Base-by-base conservation (phyloP, 2,113 vertebrate species). In the Mustela lutreola region DNA sequence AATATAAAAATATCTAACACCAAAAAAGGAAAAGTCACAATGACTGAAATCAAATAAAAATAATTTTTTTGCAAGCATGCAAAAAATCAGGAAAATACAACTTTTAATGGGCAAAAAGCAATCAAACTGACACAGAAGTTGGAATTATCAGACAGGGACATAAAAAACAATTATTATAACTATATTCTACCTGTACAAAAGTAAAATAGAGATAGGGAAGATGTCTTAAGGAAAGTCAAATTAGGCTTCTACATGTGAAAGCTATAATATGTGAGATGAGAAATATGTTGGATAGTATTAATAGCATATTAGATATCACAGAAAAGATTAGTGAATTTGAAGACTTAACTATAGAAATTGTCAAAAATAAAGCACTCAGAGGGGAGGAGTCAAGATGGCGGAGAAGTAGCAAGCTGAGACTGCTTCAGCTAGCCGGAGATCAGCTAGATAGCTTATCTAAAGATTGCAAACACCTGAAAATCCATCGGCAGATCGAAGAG, bases 251-350 rank as follows among this genome's bases (percentile, higher is more conserved):
- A 75, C 65, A 73, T 24, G 24, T 82, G 19, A 88, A 94, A 58
- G 39, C 33, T 88, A 60, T 0, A 73, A 12, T 65, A 7, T 79
- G 10, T 65, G 60, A 39, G 21, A 50, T 84, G 33, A 83, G 95
- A 95, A 89, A 73, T 62, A 36, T 4, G 45, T 53, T 73, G 39
- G 19, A 56, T 48, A 39, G 58, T 39, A 73, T 93, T 71, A 8
- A 58, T 48, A 70, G n/a, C 22, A 81, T 11, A 39, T 50, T 65
- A 71, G 60, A 63, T 28, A 50, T 58, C 53, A 33, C 7, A 97
- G 71, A 84, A 88, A 84, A 91, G 58, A 67, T 19, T 58, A 31
- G 42, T 50, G n/a, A 90, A 90, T 92, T 88, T 90, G 75, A 94
- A 95, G 91, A 78, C n/a, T 78, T 6, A 79, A 7, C 36, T 63